A percentile compares a stretch with the other conserved stretches of the same genome.
phyloP scores from a whole-genome alignment of 2,888 invertebrate genomes.

The Amaurobius ferox region DNA sequence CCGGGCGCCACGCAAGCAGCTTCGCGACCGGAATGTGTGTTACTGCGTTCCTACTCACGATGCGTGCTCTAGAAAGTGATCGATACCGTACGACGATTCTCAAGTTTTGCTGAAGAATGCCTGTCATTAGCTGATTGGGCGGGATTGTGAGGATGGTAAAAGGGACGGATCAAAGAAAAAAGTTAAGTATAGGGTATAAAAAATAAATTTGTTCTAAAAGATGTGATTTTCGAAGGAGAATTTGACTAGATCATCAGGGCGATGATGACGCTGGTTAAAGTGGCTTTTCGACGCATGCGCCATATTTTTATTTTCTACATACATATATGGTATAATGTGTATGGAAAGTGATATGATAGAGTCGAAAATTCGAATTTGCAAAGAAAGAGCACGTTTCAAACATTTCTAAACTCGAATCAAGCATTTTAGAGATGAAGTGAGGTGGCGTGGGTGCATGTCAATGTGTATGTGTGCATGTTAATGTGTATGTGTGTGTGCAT shows the following conservation, averaged over 20 bases:
- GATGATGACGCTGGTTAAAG: neutral
- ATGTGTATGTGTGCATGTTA: too few relatives aligned
- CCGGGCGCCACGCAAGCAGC: neutral
- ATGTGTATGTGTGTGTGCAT: too few relatives aligned
- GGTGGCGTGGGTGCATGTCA: too few relatives aligned
- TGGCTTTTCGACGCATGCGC: neutral
- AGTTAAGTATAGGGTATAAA: neutral
- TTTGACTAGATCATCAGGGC: neutral
- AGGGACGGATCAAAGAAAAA: neutral
- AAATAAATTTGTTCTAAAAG: neutral
- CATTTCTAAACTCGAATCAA: too few relatives aligned
- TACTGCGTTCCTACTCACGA: slow-evolving; percentile 1
- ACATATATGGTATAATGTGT: too few relatives aligned
- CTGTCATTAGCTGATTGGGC: slow-evolving; percentile 18
- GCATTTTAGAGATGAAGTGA: too few relatives aligned
- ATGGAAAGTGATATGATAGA: too few relatives aligned
- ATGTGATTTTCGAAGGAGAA: neutral
- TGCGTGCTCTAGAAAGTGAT: slow-evolving; percentile 5
- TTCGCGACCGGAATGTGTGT: neutral
- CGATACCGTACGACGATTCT: slow-evolving; percentile 3
- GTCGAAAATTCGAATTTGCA: too few relatives aligned
- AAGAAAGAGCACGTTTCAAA: too few relatives aligned
- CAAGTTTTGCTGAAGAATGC: neutral
- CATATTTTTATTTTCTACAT: too few relatives aligned
- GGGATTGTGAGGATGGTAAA: slow-evolving; percentile 10